A percentile compares a stretch with the other conserved stretches of the same genome.
Conservation (phyloP, 2,888 invertebrate species). For the Megastigmus dorsalis region DNA sequence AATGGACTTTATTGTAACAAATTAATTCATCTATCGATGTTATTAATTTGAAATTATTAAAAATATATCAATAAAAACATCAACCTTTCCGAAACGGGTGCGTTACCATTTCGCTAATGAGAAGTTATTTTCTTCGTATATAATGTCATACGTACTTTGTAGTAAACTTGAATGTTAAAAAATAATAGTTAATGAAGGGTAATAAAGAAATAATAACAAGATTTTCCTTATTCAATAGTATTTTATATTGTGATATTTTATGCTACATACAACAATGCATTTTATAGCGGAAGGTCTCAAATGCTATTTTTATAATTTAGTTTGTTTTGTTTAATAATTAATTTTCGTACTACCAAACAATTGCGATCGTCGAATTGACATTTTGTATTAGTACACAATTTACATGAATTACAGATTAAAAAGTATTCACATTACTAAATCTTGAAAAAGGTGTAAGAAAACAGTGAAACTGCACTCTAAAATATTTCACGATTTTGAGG, state of each 20-base stretch:
- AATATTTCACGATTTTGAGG: conserved; percentile 36
- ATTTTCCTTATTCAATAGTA: conserved; percentile 44
- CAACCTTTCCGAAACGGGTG: no score
- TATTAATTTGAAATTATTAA: no score
- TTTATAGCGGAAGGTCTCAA: conserved; percentile 49
- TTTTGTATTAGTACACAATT: conserved; percentile 15
- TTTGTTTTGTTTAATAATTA: conserved; percentile 28
- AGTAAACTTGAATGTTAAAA: no score
- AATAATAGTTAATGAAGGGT: no score
- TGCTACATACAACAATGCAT: conserved; percentile 50
- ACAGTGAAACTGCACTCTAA: background rate
- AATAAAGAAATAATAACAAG: conserved; percentile 23
- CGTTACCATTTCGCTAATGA: no score
- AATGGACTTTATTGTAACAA: no score
- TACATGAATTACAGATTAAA: conserved; percentile 11
- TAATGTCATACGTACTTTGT: no score
- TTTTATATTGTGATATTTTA: conserved; percentile 52
- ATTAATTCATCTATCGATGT: no score
- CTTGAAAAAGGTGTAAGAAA: background rate
- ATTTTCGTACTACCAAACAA: conserved; percentile 12
- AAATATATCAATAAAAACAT: no score
- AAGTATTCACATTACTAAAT: background rate
- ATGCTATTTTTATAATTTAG: conserved; percentile 30
- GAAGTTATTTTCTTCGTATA: no score
- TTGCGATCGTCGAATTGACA: conserved; percentile 29